Conservation (phyloP, 2,113 vertebrate genomes). For the Acrocephalus kingi region DNA sequence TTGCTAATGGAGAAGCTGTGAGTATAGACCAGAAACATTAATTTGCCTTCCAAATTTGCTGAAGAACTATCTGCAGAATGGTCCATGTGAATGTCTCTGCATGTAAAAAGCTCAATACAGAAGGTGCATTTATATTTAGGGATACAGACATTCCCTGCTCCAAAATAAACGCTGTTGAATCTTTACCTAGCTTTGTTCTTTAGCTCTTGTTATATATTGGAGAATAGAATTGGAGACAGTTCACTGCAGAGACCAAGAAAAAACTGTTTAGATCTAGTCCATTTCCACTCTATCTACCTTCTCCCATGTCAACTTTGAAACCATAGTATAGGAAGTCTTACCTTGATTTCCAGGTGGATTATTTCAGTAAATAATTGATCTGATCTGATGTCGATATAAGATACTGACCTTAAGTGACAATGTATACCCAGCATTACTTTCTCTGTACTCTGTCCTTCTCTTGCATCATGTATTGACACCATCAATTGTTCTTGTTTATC, state of each 20-base stretch:
- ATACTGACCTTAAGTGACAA: neutral
- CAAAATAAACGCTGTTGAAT: neutral
- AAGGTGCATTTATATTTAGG: neutral
- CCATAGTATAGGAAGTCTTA: neutral
- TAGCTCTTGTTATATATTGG: neutral
- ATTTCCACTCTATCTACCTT: neutral
- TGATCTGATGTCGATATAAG: neutral
- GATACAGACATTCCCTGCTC: neutral
- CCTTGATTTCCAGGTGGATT: neutral
- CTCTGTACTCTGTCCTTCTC: neutral
- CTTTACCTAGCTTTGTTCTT: neutral
- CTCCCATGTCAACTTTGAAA: neutral
- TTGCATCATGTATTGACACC: neutral
- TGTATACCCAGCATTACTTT: neutral
- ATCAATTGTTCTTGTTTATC: neutral
- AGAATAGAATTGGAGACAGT: fast-evolving
- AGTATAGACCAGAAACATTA: neutral
- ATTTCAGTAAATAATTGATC: neutral
- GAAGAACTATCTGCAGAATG: neutral
- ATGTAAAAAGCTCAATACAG: neutral
- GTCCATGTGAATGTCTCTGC: neutral
- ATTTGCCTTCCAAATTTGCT: neutral
- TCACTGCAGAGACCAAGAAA: neutral
- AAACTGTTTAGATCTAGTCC: neutral
- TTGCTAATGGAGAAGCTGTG: neutral